Percentiles rank a stretch among this genome's conserved stretches.
Evolutionary conservation across 2,113 vertebrate species (phyloP).

Genomic region (Anthoscopus minutus): DNA sequence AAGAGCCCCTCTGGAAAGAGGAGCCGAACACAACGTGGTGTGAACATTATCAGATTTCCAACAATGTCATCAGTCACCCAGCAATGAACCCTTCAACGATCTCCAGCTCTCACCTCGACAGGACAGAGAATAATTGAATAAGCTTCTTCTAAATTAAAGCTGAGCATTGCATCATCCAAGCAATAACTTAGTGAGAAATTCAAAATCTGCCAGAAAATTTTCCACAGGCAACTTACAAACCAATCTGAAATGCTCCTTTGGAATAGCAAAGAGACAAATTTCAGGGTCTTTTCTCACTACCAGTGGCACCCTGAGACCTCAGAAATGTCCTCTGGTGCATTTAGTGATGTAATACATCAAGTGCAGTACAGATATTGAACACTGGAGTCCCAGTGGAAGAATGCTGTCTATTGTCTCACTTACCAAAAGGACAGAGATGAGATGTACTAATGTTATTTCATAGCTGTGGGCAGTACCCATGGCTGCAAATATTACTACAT

Average conservation of each 20-base stretch:
- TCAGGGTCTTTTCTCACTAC: background rate
- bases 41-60: background rate
- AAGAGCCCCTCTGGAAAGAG: background rate
- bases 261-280: background rate
- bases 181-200: background rate
- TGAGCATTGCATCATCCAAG: background rate
- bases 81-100: background rate
- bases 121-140: background rate
- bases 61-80: background rate
- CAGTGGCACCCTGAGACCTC: background rate
- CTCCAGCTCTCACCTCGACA: background rate
- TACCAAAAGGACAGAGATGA: background rate
- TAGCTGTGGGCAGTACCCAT: background rate
- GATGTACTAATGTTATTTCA: background rate
- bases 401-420: background rate
- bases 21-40: background rate
- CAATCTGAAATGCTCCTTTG: background rate
- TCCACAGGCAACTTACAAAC: background rate
- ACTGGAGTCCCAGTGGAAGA: background rate
- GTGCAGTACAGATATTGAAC: background rate
- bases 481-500: background rate
- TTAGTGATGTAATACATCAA: background rate
- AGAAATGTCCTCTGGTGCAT: background rate
- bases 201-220: background rate
- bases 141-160: background rate